phyloP scores from a whole-genome alignment of 2,797 vertebrate genomes.

The Oceanodroma leucorhoa region DNA sequence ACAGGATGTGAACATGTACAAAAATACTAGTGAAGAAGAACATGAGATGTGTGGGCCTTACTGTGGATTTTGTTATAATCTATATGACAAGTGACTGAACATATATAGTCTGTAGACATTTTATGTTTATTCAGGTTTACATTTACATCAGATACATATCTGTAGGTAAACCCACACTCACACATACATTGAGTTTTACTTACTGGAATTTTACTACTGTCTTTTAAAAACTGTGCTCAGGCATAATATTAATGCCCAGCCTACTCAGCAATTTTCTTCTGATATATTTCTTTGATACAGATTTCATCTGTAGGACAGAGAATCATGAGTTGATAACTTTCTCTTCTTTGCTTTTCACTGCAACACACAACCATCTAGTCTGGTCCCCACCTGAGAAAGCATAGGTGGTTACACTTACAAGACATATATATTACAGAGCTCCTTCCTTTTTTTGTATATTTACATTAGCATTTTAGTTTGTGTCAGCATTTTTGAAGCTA shows the following conservation, averaged over 20 bases:
- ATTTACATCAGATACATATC: neutral
- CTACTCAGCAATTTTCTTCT: neutral
- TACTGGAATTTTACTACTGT: neutral
- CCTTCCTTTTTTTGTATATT: neutral
- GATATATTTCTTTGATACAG: neutral
- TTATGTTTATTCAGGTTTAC: neutral
- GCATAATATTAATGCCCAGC: neutral
- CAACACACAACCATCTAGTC: neutral
- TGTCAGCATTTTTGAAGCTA: neutral
- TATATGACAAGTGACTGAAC: neutral
- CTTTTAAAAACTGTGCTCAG: neutral
- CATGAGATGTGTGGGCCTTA: accelerated
- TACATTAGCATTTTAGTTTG: neutral
- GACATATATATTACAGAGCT: neutral
- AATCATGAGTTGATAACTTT: neutral
- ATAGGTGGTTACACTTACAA: neutral
- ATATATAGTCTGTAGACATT: neutral
- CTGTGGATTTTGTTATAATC: neutral
- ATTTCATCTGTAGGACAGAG: neutral
- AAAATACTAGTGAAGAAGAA: neutral
- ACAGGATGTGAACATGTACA: neutral
- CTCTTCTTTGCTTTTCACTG: neutral
- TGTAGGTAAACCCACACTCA: neutral
- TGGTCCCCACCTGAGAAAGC: neutral
- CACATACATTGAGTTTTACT: neutral